These are phyloP conservation scores for Coleophora flavipennella DNA, from an alignment of 2,888 invertebrate genomes.

Conservation along the genomic window DNA sequence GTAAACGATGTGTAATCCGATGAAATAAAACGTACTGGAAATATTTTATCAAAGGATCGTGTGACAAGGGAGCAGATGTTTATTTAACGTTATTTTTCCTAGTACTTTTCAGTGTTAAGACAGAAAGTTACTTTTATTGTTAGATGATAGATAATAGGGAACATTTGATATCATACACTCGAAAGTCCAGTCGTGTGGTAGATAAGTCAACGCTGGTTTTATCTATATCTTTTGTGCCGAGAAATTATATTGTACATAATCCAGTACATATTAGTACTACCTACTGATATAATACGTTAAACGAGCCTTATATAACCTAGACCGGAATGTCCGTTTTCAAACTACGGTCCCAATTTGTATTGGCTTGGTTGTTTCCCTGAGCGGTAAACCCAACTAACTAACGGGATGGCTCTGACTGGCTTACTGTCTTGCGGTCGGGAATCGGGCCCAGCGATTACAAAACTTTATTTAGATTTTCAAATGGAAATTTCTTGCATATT, in stretches of 20 bases:
- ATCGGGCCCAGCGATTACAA: constrained; percentile 17
- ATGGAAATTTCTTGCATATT: constrained; percentile 23
- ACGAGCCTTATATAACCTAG: no score
- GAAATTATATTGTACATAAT: no score
- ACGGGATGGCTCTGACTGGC: constrained; percentile 26
- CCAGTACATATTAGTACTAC: no score
- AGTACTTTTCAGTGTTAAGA: neutral
- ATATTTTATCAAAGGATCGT: no score
- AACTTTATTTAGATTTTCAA: constrained; percentile 27
- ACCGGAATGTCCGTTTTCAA: neutral
- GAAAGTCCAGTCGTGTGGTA: no score
- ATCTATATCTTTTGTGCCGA: no score
- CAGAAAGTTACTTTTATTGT: neutral
- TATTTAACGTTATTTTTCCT: neutral
- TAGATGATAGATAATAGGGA: no score
- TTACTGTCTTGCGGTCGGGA: constrained; percentile 25
- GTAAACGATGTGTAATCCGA: constrained; percentile 13
- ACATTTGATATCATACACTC: no score
- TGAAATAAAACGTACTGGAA: constrained; percentile 8
- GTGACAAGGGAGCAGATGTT: neutral
- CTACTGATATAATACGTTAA: no score
- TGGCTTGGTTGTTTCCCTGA: constrained; percentile 21
- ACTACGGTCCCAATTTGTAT: constrained; percentile 4
- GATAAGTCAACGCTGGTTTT: no score
- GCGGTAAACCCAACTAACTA: constrained; percentile 22